These are phyloP conservation scores for Lomographa bimaculata DNA, from an alignment of 2,888 invertebrate genomes.

Conservation along the genomic window DNA sequence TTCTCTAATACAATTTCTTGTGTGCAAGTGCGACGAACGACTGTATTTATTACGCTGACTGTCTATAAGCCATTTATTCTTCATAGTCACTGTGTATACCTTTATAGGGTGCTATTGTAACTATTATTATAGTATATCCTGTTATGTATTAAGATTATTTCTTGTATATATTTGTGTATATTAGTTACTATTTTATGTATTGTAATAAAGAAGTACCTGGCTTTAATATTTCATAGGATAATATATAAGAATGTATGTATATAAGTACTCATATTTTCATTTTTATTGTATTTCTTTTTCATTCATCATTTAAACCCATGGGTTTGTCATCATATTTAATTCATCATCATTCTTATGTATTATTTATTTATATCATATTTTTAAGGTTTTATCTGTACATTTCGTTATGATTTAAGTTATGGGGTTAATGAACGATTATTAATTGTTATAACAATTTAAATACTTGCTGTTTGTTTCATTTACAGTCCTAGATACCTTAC, in stretches of 20 bases:
- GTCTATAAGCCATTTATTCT: conserved; percentile 41
- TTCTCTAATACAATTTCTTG: conserved; percentile 62
- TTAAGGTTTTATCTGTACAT: conserved; percentile 29
- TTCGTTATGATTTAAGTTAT: conserved; percentile 22
- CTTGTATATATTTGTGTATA: conserved; percentile 49
- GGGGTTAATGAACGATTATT: conserved; percentile 25
- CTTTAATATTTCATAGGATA: conserved; percentile 70
- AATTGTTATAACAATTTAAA: conserved; percentile 45
- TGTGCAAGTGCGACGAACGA: conserved; percentile 59
- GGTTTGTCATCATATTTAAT: conserved; percentile 15
- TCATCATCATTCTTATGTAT: conserved; percentile 11
- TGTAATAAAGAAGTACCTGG: conserved; percentile 56
- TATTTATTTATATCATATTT: conserved; percentile 17
- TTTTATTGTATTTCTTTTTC: conserved; percentile 27
- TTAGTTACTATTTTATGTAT: conserved; percentile 43
- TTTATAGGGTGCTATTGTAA: conserved; percentile 36
- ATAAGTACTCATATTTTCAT: conserved; percentile 28
- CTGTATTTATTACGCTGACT: conserved; percentile 59
- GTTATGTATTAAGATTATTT: conserved; percentile 33
- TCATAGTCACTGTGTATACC: conserved; percentile 45
- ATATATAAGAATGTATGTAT: conserved; percentile 48
- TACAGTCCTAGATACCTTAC: no score
- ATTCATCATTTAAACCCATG: background rate
- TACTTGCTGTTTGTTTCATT: conserved; percentile 41
- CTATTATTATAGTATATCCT: conserved; percentile 32